Evolutionary conservation across 92 coral and sea anemone species (phyloP).

Genomic region (Siderastrea radians): DNA sequence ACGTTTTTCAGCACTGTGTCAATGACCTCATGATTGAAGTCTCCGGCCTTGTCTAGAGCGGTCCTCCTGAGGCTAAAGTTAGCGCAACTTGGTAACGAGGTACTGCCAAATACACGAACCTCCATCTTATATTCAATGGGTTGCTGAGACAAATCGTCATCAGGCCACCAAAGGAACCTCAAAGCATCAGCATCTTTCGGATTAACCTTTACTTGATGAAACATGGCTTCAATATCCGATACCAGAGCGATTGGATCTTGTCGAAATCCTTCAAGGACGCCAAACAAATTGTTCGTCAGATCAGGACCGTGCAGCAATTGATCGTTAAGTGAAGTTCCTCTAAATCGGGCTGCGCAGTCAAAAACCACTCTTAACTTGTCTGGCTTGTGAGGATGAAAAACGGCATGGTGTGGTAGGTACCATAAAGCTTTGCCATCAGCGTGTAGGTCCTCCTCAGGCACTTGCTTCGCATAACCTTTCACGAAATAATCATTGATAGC

Average conservation of each 20-base stretch:
- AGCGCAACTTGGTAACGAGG: conserved; percentile 46
- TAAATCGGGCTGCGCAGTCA: conserved; percentile 4
- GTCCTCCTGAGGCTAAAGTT: conserved; percentile 30
- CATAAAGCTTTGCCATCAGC: not conserved
- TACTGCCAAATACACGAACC: conserved; percentile 42
- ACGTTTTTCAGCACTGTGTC: conserved; percentile 2
- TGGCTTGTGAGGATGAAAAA: conserved; percentile 11
- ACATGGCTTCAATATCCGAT: conserved; percentile 43
- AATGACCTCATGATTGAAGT: not conserved
- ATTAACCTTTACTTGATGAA: conserved; percentile 31
- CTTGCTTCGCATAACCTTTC: conserved; percentile 12
- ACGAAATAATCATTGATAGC: conserved; percentile 1
- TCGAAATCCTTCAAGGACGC: conserved; percentile 35
- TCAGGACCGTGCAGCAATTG: conserved; percentile 38
- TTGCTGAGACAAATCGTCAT: not conserved
- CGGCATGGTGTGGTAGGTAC: conserved; percentile 13
- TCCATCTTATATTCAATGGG: conserved; percentile 27
- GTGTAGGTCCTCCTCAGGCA: not conserved
- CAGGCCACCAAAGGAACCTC: conserved; percentile 42
- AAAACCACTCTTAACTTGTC: not conserved
- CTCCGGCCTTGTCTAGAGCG: not conserved
- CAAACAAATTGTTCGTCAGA: conserved; percentile 27
- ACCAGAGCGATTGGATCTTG: conserved; percentile 31
- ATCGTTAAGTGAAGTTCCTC: conserved; percentile 8
- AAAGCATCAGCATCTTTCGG: conserved; percentile 23